Evolutionary conservation across 2,888 invertebrate species (phyloP).

Genomic region (Aethes cnicana): DNA sequence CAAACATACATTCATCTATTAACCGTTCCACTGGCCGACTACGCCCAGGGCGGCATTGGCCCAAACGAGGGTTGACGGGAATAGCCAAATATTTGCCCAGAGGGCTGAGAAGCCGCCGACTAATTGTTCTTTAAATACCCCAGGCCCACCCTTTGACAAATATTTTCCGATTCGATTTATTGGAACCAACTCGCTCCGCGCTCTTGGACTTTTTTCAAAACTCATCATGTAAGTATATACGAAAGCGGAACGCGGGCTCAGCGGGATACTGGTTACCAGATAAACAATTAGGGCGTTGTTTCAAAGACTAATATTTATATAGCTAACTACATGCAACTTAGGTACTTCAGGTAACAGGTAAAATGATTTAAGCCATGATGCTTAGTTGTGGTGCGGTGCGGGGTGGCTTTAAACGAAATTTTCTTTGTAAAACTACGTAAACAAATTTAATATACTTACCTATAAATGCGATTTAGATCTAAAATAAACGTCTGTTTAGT

Average conservation of each 20-base stretch:
- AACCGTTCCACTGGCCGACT: conserved; percentile 59
- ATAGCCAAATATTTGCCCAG: conserved; percentile 76
- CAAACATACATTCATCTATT: conserved; percentile 72
- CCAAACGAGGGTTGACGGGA: conserved; percentile 78
- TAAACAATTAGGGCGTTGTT: conserved; percentile 46
- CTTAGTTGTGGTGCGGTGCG: neutral
- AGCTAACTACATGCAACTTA: conserved; percentile 13
- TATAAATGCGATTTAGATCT: too few species aligned
- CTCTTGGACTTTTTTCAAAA: conserved; percentile 50
- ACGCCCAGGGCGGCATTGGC: conserved; percentile 68
- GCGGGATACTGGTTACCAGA: conserved; percentile 54
- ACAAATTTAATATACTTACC: too few species aligned
- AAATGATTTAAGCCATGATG: neutral
- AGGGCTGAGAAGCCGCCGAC: conserved; percentile 76
- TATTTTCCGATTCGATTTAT: conserved; percentile 76
- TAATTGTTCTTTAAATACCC: conserved; percentile 81
- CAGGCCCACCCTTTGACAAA: conserved; percentile 71
- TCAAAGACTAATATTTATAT: conserved; percentile 26
- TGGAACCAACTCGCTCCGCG: conserved; percentile 60
- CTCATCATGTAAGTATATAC: conserved; percentile 33
- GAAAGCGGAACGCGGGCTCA: conserved; percentile 44
- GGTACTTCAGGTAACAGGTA: conserved; percentile 9
- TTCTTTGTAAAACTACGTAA: too few species aligned
- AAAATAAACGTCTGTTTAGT: too few species aligned
- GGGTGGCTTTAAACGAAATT: too few species aligned